These are phyloP conservation scores for Chaetodon trifasciatus DNA, from an alignment of 2,797 vertebrate genomes.

Conservation along the genomic window DNA sequence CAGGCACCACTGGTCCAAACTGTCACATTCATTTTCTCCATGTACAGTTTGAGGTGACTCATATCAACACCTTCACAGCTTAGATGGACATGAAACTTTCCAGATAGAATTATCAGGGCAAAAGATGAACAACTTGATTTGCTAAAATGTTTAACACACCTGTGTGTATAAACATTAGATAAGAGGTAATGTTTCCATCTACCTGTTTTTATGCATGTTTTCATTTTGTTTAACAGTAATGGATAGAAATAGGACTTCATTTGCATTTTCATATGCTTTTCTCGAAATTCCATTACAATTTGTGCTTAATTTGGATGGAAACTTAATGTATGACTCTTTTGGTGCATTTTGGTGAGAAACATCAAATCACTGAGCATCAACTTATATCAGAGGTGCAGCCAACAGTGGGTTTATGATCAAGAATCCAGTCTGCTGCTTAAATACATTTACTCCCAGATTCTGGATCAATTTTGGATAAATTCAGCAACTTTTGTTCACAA, in stretches of 20 bases:
- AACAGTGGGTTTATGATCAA: neutral
- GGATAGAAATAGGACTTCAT: neutral
- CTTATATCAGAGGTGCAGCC: neutral
- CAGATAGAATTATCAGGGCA: too few species aligned
- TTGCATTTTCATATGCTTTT: neutral
- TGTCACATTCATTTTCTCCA: neutral
- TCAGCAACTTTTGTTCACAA: too few species aligned
- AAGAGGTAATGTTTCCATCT: too few species aligned
- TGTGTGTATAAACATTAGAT: neutral
- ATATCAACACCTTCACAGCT: neutral
- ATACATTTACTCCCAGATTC: too few species aligned
- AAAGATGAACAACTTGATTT: neutral
- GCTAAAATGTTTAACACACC: neutral
- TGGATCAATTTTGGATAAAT: too few species aligned
- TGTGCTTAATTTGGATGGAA: neutral
- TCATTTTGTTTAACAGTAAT: neutral
- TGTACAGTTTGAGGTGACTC: neutral
- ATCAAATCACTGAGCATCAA: neutral
- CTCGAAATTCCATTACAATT: neutral
- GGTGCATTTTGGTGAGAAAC: neutral
- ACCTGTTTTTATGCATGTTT: too few species aligned
- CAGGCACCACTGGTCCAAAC: too few species aligned
- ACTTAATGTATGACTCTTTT: neutral
- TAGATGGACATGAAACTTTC: neutral
- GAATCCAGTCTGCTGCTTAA: too few species aligned